Base-by-base conservation (phyloP, 2,888 invertebrate species). In the Ptychoptera contaminata region DNA sequence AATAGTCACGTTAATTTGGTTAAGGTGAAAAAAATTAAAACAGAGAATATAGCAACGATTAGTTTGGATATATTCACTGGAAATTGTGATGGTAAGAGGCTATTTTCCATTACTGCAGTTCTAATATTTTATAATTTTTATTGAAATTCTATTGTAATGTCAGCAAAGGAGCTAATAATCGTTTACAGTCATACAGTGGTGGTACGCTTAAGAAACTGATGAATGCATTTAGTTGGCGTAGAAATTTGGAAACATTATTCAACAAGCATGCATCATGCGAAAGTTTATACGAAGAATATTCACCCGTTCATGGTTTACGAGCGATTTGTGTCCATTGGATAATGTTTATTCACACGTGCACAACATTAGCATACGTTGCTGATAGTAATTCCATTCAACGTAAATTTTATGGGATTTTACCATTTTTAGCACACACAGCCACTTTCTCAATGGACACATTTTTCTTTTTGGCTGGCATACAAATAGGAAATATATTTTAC, bases 271-370 rank as follows among this genome's bases (percentile, higher is more conserved):
- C 41, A 16, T 15, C 16, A 10, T 69, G 72, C 8, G 67, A 65
- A 45, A 23, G 23, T 23, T 23, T 23, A 23, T 23, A 23, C 23
- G 71, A 71, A 47, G 71, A 74, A 40, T 51, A 74, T 44, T 63
- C 70, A 2, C 58, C 71, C 9, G 69, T 79, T 38, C 79, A 79
- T 52, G 72, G 74, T 1, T 56, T 80, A 48, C 74, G 75, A 56
- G 71, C 79, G 12, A 55, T 76, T 4, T 74, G 77, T 38, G 74
- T 81, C 48, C 64, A 77, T 39, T 77, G 79, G 74, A 70, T 81
- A 8, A 75, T 81, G 49, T 68, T 74, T 46, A 67, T 75, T 7
- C 76, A 78, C 52, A 71, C 76, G 1, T 68, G 73, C 37, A 71
- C 79, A 31, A 67, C 79, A 12, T 72, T 76, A 15, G 76, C 74